Percentiles rank a stretch among this genome's conserved stretches.
phyloP scores from a whole-genome alignment of 2,888 invertebrate species.

The Andricus curvator region DNA sequence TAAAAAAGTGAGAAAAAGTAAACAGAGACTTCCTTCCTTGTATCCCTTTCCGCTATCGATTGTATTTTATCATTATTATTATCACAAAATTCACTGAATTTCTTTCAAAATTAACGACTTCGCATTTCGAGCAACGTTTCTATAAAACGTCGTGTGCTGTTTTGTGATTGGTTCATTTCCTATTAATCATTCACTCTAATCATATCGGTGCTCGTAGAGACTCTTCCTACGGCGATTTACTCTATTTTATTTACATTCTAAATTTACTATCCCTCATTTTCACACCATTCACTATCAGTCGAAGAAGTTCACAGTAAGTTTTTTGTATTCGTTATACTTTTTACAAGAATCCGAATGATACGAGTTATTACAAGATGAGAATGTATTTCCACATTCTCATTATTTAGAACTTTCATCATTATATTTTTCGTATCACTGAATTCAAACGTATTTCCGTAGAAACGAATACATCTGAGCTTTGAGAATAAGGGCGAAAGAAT shows the following conservation, averaged over 20 bases:
- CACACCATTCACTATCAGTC: constrained; percentile 32
- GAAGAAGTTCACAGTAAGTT: constrained; percentile 26
- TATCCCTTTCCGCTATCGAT: constrained; percentile 5
- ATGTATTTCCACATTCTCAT: not conserved
- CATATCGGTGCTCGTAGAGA: constrained; percentile 20
- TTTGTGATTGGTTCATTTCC: constrained; percentile 34
- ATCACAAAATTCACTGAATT: constrained; percentile 30
- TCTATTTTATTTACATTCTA: constrained; percentile 30
- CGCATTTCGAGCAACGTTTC: constrained; percentile 2
- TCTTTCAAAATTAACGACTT: constrained; percentile 17
- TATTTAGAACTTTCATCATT: no score
- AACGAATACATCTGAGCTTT: constrained; percentile 26
- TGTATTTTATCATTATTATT: constrained; percentile 22
- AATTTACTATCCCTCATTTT: constrained; percentile 16
- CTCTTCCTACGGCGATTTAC: constrained; percentile 25
- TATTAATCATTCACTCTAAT: constrained; percentile 38
- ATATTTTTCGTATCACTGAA: not conserved
- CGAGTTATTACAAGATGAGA: constrained; percentile 1
- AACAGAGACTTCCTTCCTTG: constrained; percentile 1
- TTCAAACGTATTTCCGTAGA: not conserved
- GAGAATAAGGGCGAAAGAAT: constrained; percentile 23
- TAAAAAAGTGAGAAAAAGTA: constrained; percentile 18
- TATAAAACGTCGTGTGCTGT: constrained; percentile 2
- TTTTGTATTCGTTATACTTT: not conserved
- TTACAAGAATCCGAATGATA: not conserved